phyloP scores from a whole-genome alignment of 2,113 vertebrate species.

The Cisticola juncidis region DNA sequence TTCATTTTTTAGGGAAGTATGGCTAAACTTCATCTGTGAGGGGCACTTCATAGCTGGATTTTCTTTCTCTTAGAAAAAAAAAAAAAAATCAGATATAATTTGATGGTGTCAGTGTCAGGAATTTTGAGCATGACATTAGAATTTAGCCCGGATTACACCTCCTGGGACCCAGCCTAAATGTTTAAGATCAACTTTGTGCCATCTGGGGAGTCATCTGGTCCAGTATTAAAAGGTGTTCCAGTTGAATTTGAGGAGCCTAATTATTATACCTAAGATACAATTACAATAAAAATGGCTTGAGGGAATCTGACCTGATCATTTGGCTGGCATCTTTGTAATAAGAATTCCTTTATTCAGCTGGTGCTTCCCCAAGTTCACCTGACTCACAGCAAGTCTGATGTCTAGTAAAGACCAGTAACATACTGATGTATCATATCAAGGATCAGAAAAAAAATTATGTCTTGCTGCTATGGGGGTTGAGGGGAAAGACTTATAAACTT shows the following conservation, averaged over 20 bases:
- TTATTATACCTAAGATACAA: neutral
- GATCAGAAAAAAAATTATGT: neutral
- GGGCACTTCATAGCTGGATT: neutral
- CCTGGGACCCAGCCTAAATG: fast-evolving
- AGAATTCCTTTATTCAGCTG: neutral
- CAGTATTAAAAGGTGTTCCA: neutral
- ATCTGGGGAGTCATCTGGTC: neutral
- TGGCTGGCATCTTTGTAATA: neutral
- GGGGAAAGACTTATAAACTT: neutral
- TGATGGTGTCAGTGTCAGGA: neutral
- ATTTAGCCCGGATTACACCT: neutral
- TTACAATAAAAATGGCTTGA: neutral
- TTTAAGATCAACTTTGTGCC: neutral
- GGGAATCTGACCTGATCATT: neutral
- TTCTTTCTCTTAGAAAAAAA: neutral
- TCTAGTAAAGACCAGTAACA: neutral
- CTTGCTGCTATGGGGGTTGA: neutral
- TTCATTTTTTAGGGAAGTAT: neutral
- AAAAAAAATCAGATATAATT: neutral
- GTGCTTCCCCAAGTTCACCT: neutral
- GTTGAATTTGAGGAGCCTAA: neutral
- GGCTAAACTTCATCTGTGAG: neutral
- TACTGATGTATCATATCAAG: neutral
- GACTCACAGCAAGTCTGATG: neutral
- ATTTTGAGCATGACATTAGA: neutral